Evolutionary conservation across 1,140 invertebrate species (phyloP).

Genomic region (Cecropterus lyciades): DNA sequence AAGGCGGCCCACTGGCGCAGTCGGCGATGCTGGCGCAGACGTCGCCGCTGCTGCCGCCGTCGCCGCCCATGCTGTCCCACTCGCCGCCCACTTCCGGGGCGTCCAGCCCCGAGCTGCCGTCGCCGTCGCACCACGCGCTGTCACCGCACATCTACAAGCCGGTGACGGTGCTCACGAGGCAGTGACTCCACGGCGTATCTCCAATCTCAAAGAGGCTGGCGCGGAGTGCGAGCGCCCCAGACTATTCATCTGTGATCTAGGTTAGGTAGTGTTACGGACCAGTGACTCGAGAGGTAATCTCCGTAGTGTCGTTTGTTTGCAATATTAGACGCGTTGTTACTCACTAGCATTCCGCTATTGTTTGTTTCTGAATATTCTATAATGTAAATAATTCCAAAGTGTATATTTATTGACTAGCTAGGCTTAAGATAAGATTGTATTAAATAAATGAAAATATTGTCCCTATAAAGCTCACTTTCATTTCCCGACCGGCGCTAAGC

Average conservation of each 20-base stretch:
- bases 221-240: slow-evolving; percentile 37
- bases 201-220: slow-evolving; percentile 51
- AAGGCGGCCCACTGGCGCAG: slow-evolving; percentile 24
- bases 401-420: slow-evolving; percentile 78
- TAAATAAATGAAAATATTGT: slow-evolving; percentile 64
- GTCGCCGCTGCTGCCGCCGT: slow-evolving; percentile 56
- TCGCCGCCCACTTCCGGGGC: slow-evolving; percentile 67
- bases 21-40: slow-evolving; percentile 51
- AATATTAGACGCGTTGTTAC: slow-evolving; percentile 56
- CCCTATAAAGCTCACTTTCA: slow-evolving; percentile 49
- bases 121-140: slow-evolving; percentile 67
- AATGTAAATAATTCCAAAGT: slow-evolving; percentile 77
- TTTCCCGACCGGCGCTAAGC: slow-evolving; percentile 14
- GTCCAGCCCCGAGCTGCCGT: slow-evolving; percentile 68
- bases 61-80: slow-evolving; percentile 58
- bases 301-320: slow-evolving; percentile 44
- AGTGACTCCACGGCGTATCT: slow-evolving; percentile 49
- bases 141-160: slow-evolving; percentile 77
- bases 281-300: slow-evolving; percentile 54
- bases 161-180: slow-evolving; percentile 69
- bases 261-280: slow-evolving; percentile 40
- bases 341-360: slow-evolving; percentile 66
- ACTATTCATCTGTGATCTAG: slow-evolving; percentile 61
- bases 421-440: slow-evolving; percentile 63
- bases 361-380: slow-evolving; percentile 53